These are phyloP conservation scores for Pterocles burchelli DNA, from an alignment of 2,113 vertebrate species.

Conservation along the genomic window DNA sequence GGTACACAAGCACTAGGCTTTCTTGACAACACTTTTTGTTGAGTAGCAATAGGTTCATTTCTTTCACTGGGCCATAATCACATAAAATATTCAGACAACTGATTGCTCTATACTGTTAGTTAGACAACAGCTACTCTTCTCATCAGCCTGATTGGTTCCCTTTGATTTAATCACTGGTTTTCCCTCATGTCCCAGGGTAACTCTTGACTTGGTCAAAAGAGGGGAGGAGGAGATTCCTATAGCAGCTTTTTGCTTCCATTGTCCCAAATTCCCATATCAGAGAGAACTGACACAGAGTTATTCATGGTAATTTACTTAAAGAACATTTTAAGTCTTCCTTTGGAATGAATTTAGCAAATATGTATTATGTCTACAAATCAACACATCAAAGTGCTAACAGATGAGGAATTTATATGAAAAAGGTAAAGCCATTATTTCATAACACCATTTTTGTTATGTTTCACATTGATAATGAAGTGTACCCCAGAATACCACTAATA, in stretches of 20 bases:
- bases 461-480: background rate
- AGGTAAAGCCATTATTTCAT: background rate
- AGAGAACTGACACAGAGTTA: background rate
- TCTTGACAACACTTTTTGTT: background rate
- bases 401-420: background rate
- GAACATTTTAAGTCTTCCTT: background rate
- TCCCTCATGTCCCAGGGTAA: background rate
- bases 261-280: background rate
- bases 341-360: background rate
- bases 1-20: background rate
- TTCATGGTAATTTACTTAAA: background rate
- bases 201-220: background rate
- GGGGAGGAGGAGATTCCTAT: rapidly evolving
- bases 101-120: background rate
- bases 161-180: background rate
- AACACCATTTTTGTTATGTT: background rate
- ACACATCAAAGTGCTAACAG: background rate
- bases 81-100: background rate
- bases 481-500: background rate
- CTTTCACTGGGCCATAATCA: background rate
- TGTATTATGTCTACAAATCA: background rate
- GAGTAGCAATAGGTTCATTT: background rate
- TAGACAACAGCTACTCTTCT: background rate
- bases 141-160: background rate
- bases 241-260: background rate